These are phyloP conservation scores for Gnatocerus cornutus DNA, from an alignment of 2,888 invertebrate genomes.

Conservation along the genomic window DNA sequence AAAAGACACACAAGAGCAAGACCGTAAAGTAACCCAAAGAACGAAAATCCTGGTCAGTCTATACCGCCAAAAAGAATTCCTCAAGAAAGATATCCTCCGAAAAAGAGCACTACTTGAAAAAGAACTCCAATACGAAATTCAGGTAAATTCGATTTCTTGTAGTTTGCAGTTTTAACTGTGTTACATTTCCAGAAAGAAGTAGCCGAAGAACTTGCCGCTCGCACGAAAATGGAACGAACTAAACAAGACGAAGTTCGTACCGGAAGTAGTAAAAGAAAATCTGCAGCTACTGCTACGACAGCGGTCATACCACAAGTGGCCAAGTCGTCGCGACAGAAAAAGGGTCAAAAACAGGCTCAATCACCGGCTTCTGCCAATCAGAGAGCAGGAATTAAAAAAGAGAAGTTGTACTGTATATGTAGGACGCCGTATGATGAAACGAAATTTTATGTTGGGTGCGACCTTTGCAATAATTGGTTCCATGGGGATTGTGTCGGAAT, in stretches of 20 bases:
- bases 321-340: conserved; percentile 54
- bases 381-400: conserved; percentile 73
- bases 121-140: conserved; percentile 91
- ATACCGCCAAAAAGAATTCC: conserved; percentile 90
- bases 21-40: conserved; percentile 74
- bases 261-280: conserved; percentile 75
- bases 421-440: conserved; percentile 96
- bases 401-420: conserved; percentile 92
- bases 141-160: conserved; percentile 71
- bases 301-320: conserved; percentile 58
- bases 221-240: conserved; percentile 81
- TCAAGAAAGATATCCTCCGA: conserved; percentile 94
- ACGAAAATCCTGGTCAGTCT: conserved; percentile 82
- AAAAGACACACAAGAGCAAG: conserved; percentile 71
- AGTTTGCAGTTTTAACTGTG: conserved; percentile 1
- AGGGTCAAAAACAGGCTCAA: conserved; percentile 52
- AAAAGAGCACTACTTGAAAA: conserved; percentile 92
- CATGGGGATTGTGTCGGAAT: conserved; percentile 98
- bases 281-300: conserved; percentile 70
- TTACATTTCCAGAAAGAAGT: conserved; percentile 78
- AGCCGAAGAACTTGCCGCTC: conserved; percentile 80
- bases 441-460: conserved; percentile 98
- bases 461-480: conserved; percentile 98
- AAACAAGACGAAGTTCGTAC: conserved; percentile 76
- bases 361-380: conserved; percentile 19